Conservation (phyloP, 2,888 invertebrate genomes). For the Brachyopa scutellaris region DNA sequence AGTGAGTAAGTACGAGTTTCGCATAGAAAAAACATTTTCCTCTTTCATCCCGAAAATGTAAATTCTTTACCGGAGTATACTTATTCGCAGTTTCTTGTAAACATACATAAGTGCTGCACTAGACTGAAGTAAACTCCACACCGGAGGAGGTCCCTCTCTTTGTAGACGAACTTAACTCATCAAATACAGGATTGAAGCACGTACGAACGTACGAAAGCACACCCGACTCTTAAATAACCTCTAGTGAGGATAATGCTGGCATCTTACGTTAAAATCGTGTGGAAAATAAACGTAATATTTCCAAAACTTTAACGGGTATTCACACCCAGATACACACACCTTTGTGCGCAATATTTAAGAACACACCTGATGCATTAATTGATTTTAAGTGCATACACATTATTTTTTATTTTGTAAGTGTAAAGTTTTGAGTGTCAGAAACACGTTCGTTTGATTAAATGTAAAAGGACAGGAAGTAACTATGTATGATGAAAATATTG, state of each 20-base stretch:
- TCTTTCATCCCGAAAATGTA: background rate
- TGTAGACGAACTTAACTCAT: conserved; percentile 28
- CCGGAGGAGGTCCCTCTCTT: background rate
- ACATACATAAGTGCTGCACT: background rate
- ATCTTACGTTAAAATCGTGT: conserved; percentile 21
- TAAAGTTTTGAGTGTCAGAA: too few relatives aligned
- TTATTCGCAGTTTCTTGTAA: background rate
- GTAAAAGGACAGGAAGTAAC: too few relatives aligned
- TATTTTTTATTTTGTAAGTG: too few relatives aligned
- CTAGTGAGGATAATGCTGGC: conserved; percentile 17
- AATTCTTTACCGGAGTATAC: background rate
- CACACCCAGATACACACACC: background rate
- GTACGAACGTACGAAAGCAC: conserved; percentile 1
- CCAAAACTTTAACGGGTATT: conserved; percentile 8
- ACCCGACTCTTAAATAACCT: background rate
- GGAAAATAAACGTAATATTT: conserved; percentile 13
- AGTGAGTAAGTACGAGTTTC: too few relatives aligned
- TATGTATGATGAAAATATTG: too few relatives aligned
- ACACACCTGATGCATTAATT: conserved; percentile 4
- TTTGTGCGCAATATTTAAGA: too few relatives aligned
- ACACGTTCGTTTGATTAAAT: too few relatives aligned
- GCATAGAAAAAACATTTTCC: background rate
- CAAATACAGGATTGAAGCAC: conserved; percentile 1
- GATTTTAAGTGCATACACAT: background rate
- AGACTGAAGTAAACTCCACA: too few relatives aligned